Percentiles rank a stretch among this genome's conserved stretches.
These are phyloP conservation scores for Leptodactylus fuscus DNA, from an alignment of 2,113 vertebrate genomes.

Conservation along the genomic window DNA sequence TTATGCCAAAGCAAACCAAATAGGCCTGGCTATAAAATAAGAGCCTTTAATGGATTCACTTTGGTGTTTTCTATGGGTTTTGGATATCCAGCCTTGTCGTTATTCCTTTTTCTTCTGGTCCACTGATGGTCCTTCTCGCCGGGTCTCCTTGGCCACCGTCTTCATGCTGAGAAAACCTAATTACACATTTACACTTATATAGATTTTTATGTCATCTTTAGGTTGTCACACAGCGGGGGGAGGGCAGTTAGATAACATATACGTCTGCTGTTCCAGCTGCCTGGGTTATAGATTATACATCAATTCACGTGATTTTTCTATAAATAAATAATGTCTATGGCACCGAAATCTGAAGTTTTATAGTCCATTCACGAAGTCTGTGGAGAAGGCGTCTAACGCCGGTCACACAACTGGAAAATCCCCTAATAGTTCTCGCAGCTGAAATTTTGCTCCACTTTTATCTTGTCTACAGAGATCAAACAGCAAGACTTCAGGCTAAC, in stretches of 20 bases:
- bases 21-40: no score
- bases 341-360: not conserved
- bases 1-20: no score
- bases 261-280: not conserved
- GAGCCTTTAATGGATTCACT: no score
- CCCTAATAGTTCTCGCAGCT: not conserved
- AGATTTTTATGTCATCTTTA: constrained; percentile 32
- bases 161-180: constrained; percentile 32
- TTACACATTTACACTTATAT: constrained; percentile 31
- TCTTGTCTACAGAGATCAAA: no score
- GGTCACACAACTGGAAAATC: not conserved
- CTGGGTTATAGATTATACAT: not conserved
- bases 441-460: not conserved
- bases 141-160: not conserved
- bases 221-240: not conserved
- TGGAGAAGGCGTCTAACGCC: not conserved
- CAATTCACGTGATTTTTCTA: not conserved
- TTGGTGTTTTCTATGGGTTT: no score
- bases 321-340: not conserved
- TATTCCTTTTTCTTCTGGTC: not conserved
- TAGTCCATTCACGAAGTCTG: not conserved
- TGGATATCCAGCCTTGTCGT: no score
- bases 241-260: constrained; percentile 4
- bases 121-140: not conserved
- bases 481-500: no score